Evolutionary conservation across 2,888 invertebrate genomes (phyloP), one percentile per base, ranked within the genome.

Genomic region (Aphidius colemani): DNA sequence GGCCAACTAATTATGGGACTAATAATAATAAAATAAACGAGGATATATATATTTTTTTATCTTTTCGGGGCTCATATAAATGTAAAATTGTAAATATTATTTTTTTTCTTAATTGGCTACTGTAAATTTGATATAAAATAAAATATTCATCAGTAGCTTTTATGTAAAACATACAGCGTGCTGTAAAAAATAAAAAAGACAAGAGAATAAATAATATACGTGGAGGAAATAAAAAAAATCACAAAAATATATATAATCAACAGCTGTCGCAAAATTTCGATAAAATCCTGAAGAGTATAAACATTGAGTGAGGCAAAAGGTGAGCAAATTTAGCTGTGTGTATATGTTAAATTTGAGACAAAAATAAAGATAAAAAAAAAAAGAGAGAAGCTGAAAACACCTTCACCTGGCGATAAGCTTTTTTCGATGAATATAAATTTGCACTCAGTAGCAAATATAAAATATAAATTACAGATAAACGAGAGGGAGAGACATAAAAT

Each of bases 201-300:
- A 30, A 30, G 5, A 3, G 30, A 30, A 30, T 30, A 30, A 30
- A 30, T 30, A 30, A 30, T 30, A 30, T 30, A 30, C 13, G 13
- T 18, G 13, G 30, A 30, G 30, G 30, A 30, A 30, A 30, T 3
- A 30, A 30, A 30, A 30, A 30, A 30, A 30, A 30, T 30, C 30
- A 30, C 30, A 30, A 30, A 30, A 30, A 30, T 30, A 63, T 63
- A 59, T 67, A 68, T 67, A 69, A 68, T 70, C 67, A 46, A 18
- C 62, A 62, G 62, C 50, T 62, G 57, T 62, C 49, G 56, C 45
- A 39, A 49, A 57, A 45, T 51, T 43, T 50, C 46, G 57, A 57
- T 57, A 57, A 57, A 57, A 18, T 30, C 7, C 30, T 18, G 44
- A 57, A 45, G 46, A 57, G 46, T 44, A 57, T 10, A 8, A n/a